Evolutionary conservation across 2,797 vertebrate species (phyloP).

Genomic region (Sebastes reedi): DNA sequence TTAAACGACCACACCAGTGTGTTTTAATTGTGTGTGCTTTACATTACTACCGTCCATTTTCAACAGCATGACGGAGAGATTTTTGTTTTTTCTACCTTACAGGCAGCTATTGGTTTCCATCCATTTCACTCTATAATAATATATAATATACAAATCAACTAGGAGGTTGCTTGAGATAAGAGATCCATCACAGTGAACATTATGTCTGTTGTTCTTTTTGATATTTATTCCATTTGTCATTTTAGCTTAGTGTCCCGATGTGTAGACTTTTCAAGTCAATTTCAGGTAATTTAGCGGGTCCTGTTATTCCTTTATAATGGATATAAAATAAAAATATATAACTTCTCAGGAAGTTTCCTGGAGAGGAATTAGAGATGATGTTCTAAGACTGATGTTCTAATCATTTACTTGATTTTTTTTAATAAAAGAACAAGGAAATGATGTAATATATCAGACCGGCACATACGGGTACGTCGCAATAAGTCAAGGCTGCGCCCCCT

Average conservation of each 20-base stretch:
- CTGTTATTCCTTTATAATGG: not conserved
- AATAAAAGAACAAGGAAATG: not conserved
- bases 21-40: not conserved
- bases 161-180: not conserved
- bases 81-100: not conserved
- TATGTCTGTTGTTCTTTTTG: not conserved
- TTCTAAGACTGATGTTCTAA: too few species aligned
- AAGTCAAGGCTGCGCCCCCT: too few species aligned
- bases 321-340: not conserved
- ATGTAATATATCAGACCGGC: not conserved
- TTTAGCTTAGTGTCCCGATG: not conserved
- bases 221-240: not conserved
- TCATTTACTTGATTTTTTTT: not conserved
- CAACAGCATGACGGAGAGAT: conserved; percentile 1
- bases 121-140: not conserved
- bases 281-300: not conserved
- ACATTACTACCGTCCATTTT: not conserved
- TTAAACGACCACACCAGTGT: conserved; percentile 15
- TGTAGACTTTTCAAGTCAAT: not conserved
- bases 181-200: not conserved
- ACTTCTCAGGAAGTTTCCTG: too few species aligned
- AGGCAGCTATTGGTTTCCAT: not conserved
- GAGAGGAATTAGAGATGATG: too few species aligned
- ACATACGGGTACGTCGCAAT: too few species aligned
- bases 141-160: not conserved